Base-by-base conservation (phyloP, 1,140 invertebrate genomes). In the Ctenoplectra terminalis region DNA sequence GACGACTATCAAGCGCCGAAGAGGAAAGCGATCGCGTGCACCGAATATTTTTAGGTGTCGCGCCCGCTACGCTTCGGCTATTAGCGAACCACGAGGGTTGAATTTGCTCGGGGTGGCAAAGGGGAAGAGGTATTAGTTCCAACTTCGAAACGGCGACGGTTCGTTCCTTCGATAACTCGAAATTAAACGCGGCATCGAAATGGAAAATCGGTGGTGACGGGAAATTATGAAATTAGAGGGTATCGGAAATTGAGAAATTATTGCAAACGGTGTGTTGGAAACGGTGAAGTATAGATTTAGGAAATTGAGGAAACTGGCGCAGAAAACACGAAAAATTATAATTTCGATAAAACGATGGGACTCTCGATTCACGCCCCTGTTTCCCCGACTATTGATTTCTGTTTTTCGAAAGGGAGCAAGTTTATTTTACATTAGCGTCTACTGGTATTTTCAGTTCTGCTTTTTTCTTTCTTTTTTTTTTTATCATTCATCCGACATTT, bases 21-120 rank as follows among this genome's bases (percentile, higher is more conserved):
- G 46, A 70, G 66, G 70, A 79, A 63, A 67, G 48, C 40, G 71
- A 86, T 87, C 75, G 56, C 58, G 66, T 46, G 43, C 78, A 61
- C 60, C 58, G 74, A 78, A 83, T 86, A 87, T 87, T 86, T 83
- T 86, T 86, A 87, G 84, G 70, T 66, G 52, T 26, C 69, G 20
- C 11, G 56, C 17, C 43, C 29, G 40, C 52, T 9, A 15, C 17
- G 9, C 9, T 23, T 4, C 37, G 40, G 26, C 48, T 70, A 58
- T 78, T 60, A 46, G 40, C 50, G 20, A 52, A 17, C 8, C 17
- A n/a, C 11, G 17, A 63, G 58, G 23, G 31, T 52, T 60, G 54
- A 26, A 23, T 80, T 37, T 15, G 7, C n/a, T 31, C 20, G 63
- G 43, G 50, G 46, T 48, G 8, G 26, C 48, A 31, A 15, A 58